Base-by-base conservation (phyloP, 2,888 invertebrate genomes). In the Drosophila affinis region DNA sequence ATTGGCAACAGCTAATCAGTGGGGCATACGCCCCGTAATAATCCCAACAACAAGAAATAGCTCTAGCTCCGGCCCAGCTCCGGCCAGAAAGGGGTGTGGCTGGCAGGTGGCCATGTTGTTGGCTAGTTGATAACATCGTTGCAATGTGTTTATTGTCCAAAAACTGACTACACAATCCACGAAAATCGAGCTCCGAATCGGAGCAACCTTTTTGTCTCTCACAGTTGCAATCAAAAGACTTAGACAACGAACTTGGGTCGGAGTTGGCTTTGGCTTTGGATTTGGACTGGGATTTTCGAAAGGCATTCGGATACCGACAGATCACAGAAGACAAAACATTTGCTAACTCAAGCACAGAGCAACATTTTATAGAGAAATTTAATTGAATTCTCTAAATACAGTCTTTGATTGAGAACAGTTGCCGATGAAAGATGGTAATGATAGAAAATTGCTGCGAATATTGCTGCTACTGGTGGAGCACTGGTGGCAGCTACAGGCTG, bases 111-210 rank as follows among this genome's bases (percentile, higher is more conserved):
- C 72, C 81, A 68, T 69, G 65, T 72, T 78, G 70, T 72, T 78
- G 79, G 79, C 63, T 32, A 58, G 61, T 64, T 88, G 84, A 85
- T 85, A 85, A 87, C 88, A 85, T 85, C 84, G 73, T 75, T 77
- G 84, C 84, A 87, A 84, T 75, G 74, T 88, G 86, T 85, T 85
- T 87, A 81, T 85, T 85, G 85, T 88, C 87, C 79, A 79, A 87
- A 83, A 84, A 81, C 78, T 81, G 75, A 86, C 81, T 86, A 68
- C 77, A 84, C 85, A 84, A 79, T 81, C 85, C 78, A 70, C 68
- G 61, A 69, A 78, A 72, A 74, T 67, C 67, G 69, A 68, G 69
- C 57, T 45, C 34, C 24, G 57, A 68, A 68, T 68, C 69, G 57
- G 69, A 56, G 69, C 76, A 70, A 81, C 72, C 64, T 85, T 81